phyloP scores from a whole-genome alignment of 1,140 invertebrate species.

The Zaprionus vittiger region DNA sequence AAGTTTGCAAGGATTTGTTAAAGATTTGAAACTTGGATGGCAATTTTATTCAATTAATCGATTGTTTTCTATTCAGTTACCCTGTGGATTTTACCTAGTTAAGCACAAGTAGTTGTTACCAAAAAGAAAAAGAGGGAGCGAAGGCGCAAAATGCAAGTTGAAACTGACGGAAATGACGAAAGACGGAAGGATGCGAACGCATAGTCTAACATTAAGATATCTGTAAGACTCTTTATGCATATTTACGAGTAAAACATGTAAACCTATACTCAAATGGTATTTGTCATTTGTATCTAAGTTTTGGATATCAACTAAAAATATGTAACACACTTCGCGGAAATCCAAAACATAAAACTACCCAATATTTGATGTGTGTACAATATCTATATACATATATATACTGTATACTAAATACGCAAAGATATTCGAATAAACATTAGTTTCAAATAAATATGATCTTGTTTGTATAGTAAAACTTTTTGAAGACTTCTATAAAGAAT shows the following conservation, averaged over 20 bases:
- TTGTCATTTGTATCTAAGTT: constrained; percentile 57
- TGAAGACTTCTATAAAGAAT: background rate
- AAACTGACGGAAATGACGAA: constrained; percentile 24
- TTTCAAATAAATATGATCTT: constrained; percentile 46
- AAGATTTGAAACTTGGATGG: constrained; percentile 19
- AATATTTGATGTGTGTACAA: constrained; percentile 74
- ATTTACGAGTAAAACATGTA: constrained; percentile 49
- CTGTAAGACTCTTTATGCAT: constrained; percentile 70
- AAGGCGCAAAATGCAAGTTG: constrained; percentile 41
- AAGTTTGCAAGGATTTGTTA: constrained; percentile 31
- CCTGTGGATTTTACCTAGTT: constrained; percentile 54
- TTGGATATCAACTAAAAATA: constrained; percentile 47
- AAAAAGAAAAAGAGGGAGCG: constrained; percentile 31
- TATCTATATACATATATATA: constrained; percentile 54
- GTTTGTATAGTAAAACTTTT: background rate
- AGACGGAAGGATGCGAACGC: constrained; percentile 32
- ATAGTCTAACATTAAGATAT: constrained; percentile 68
- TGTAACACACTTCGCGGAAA: constrained; percentile 21
- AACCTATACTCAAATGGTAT: constrained; percentile 38
- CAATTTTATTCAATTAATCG: constrained; percentile 3
- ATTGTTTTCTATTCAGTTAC: constrained; percentile 53
- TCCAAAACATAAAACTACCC: constrained; percentile 16
- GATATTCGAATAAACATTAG: constrained; percentile 78
- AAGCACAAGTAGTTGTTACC: constrained; percentile 64
- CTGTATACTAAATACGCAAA: constrained; percentile 74